These are phyloP conservation scores for Suricata suricatta DNA, from an alignment of 2,113 vertebrate genomes.

Conservation along the genomic window DNA sequence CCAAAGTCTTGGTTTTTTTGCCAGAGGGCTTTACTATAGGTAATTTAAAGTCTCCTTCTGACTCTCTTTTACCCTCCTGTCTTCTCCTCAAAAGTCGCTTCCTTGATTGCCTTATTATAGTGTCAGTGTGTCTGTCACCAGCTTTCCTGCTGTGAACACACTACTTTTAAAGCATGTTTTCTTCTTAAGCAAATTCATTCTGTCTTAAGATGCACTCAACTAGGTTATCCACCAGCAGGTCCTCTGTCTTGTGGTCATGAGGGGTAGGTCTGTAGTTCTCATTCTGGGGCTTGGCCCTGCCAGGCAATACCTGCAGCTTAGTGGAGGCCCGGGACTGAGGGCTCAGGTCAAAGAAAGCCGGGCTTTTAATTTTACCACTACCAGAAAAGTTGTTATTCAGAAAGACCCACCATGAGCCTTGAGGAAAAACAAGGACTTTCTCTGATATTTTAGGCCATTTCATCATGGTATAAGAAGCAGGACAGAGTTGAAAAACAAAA, in stretches of 20 bases:
- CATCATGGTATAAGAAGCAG: neutral
- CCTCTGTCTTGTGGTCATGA: neutral
- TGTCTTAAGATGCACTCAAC: neutral
- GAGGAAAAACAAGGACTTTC: neutral
- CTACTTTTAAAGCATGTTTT: neutral
- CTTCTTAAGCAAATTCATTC: neutral
- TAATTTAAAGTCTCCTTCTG: neutral
- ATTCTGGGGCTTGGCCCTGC: neutral
- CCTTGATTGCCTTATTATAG: neutral
- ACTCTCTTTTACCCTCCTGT: neutral
- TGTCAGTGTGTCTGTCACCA: neutral
- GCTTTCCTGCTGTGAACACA: neutral
- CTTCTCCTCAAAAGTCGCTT: neutral
- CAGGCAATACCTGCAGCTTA: neutral
- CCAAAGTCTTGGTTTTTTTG: neutral
- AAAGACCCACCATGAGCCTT: neutral
- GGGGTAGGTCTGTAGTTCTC: neutral
- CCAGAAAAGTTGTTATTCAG: neutral
- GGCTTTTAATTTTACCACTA: neutral
- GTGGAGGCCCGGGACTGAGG: neutral
- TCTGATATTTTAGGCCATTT: slow-evolving; percentile 10
- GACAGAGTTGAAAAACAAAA: slow-evolving; percentile 14
- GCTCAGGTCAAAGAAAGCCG: neutral
- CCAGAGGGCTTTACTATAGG: neutral
- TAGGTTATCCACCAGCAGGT: neutral